These are phyloP conservation scores for Hippocampus comes DNA, from an alignment of 2,113 vertebrate genomes.

Conservation along the genomic window DNA sequence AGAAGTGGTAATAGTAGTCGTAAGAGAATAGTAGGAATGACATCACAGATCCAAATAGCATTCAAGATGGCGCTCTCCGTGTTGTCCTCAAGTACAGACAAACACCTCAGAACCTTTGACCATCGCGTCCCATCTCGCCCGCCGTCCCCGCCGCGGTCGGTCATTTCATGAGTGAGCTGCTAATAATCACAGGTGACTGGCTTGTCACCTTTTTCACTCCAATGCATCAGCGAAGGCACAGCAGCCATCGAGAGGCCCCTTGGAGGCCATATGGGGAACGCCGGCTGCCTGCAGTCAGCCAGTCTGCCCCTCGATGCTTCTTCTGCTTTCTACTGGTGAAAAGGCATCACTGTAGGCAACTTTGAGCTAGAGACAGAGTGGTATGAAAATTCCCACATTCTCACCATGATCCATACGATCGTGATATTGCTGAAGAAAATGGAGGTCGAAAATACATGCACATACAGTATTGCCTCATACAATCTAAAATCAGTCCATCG, in stretches of 20 bases:
- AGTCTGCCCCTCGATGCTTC: slow-evolving; percentile 40
- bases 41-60: background rate
- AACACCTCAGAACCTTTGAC: slow-evolving; percentile 14
- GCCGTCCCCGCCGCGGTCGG: slow-evolving; percentile 35
- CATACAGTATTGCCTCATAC: too few relatives aligned
- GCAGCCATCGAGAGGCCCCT: slow-evolving; percentile 28
- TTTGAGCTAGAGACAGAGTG: background rate
- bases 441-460: too few relatives aligned
- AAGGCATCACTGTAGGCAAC: background rate
- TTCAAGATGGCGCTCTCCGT: background rate
- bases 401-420: background rate
- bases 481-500: too few relatives aligned
- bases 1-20: background rate
- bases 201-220: slow-evolving; percentile 63
- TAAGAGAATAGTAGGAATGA: background rate
- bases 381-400: background rate
- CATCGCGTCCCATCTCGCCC: slow-evolving; percentile 31
- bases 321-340: slow-evolving; percentile 22
- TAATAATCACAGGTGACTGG: slow-evolving; percentile 73
- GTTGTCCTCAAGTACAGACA: background rate
- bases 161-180: slow-evolving; percentile 73
- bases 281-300: slow-evolving; percentile 32
- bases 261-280: slow-evolving; percentile 50
- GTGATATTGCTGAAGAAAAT: too few relatives aligned
- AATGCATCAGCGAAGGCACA: slow-evolving; percentile 41